Evolutionary conservation across 2,888 invertebrate species (phyloP).

Genomic region (Oxytorus armatus): DNA sequence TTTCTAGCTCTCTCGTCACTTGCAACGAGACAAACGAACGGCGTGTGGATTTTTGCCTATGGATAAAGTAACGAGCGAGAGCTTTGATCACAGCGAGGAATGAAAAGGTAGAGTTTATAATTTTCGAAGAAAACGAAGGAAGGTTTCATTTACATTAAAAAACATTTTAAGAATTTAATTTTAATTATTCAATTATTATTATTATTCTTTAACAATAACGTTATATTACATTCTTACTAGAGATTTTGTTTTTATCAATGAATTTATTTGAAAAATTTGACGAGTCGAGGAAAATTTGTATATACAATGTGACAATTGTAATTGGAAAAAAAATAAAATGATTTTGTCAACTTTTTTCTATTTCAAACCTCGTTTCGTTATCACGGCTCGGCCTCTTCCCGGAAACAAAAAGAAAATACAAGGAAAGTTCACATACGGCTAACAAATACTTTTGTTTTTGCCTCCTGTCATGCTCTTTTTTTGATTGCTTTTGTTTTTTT

Average conservation of each 20-base stretch:
- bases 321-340: no score
- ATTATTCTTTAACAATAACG: no score
- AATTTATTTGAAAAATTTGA: no score
- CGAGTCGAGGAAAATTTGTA: no score
- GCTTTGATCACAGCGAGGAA: slow-evolving; percentile 12
- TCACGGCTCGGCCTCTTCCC: background rate
- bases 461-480: no score
- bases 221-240: no score
- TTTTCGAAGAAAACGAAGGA: no score
- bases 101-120: background rate
- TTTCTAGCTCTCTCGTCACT: slow-evolving; percentile 22
- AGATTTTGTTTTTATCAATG: no score
- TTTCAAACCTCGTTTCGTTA: slow-evolving; percentile 16
- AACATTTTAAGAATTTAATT: no score
- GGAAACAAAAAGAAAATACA: slow-evolving; percentile 4
- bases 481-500: slow-evolving; percentile 22
- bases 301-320: background rate
- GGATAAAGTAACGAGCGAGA: slow-evolving; percentile 3
- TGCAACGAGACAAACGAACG: slow-evolving; percentile 57
- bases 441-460: background rate
- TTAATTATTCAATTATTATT: no score
- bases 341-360: background rate
- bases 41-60: slow-evolving; percentile 29
- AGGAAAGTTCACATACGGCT: slow-evolving; percentile 12
- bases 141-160: no score